Base-by-base conservation (phyloP, 2,113 vertebrate genomes). In the Notechis scutatus region DNA sequence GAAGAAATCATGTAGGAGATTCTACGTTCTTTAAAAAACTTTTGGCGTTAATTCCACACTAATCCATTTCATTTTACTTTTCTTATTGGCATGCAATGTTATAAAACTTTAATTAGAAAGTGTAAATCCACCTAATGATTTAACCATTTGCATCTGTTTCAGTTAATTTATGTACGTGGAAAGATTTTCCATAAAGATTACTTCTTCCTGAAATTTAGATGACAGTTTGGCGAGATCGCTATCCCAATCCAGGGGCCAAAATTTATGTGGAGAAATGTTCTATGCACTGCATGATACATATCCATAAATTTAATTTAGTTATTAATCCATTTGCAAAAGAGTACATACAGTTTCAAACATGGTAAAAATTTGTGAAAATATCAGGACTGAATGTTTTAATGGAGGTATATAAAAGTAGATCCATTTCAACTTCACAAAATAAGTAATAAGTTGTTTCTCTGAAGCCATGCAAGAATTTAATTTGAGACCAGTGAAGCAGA, bases 61-160 rank as follows among this genome's bases (percentile, higher is more conserved):
- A 94, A 88, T 1, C 9, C 8, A 81, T 91, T 23, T 90, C 57
- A 91, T 42, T 91, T 88, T 93, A 90, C 0, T 69, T 94, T 91
- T 95, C 91, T 56, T 2, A 54, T 57, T 74, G 92, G 86, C 90
- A 88, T n/a, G 9, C 0, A 26, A n/a, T 23, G 23, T 26, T 94
- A 69, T 92, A 2, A 91, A 93, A 50, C 39, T 92, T 94, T 92
- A 91, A 93, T 87, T 95, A 88, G 91, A 89, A 92, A 90, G 54
- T 92, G 26, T 9, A 91, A 92, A 92, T 45, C 81, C 50, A 20
- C 15, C 81, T 59, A 90, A 91, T 0, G 39, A 57, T 91, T 92
- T 64, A n/a, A 5, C 90, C n/a, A 91, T 90, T 94, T 87, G 45
- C 14, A 89, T n/a, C 15, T 42, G 92, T 0, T 87, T 94, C 3